Evolutionary conservation across 2,113 vertebrate genomes (phyloP), one percentile per base, ranked within the genome.

Genomic region (Halcyon malimbica): DNA sequence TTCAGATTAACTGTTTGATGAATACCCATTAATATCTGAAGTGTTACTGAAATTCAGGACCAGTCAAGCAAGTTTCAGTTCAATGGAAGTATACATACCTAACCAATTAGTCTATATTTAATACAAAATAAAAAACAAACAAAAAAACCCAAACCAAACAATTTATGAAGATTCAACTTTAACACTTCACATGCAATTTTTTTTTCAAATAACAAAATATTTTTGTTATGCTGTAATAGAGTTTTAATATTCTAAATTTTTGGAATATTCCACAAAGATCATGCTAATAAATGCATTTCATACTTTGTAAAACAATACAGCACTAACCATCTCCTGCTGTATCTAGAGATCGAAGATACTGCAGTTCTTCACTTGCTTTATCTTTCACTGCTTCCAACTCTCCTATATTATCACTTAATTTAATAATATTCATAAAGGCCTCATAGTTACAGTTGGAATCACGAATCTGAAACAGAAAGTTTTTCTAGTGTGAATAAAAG

Each of bases 351-450:
- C 99, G 99, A 93, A 99, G 99, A 97, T 99, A 99, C 91, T 99
- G 99, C 92, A 99, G 97, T 98, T 99, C 99, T 98, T 99, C 99
- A 95, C 98, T 96, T 94, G 99, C 99, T 97, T 99, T 99, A 98
- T 99, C 99, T 97, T 99, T 99, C 77, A 99, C 99, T 28, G 99
- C 99, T 98, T 99, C 99, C 94, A 99, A 98, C 96, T 99, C 99
- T 35, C 98, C 91, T 50, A 98, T 97, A 94, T 99, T 99, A 98
- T 99, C 99, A 81, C 99, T 99, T 98, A 99, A 98, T 98, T 99
- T 99, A 97, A 99, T 98, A 98, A 99, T 99, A 98, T 99, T 99
- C 99, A 99, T 99, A 98, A 99, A 99, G 98, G 99, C 99, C 98
- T 99, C 99, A 91, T 99, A 99, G 98, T 99, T 99, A 97, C 99